phyloP scores from a whole-genome alignment of 2,888 invertebrate genomes.

The Brassicogethes aeneus region DNA sequence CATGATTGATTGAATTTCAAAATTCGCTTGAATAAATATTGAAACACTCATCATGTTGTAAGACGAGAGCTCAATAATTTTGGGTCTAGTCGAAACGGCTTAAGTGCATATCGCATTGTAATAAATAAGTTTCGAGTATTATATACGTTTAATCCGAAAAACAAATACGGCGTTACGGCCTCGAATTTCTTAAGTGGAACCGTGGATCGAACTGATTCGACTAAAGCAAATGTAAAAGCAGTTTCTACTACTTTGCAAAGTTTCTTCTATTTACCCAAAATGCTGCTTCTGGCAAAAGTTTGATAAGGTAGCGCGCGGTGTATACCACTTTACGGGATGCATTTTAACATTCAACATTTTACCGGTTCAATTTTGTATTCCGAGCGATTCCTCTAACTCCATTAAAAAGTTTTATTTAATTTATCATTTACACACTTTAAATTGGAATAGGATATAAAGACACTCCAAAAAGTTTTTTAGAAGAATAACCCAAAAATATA shows the following conservation, averaged over 20 bases:
- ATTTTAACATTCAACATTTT: not conserved
- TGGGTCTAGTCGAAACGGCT: too few relatives aligned
- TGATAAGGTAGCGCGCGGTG: not conserved
- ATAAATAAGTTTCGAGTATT: not conserved
- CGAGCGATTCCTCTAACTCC: not conserved
- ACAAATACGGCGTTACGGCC: not conserved
- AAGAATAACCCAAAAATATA: too few relatives aligned
- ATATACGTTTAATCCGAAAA: not conserved
- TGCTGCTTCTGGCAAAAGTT: not conserved
- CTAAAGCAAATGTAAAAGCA: not conserved
- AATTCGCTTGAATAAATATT: too few relatives aligned
- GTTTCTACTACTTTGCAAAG: not conserved
- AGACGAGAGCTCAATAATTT: too few relatives aligned
- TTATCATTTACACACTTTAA: too few relatives aligned
- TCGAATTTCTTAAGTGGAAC: not conserved
- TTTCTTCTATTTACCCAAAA: not conserved
- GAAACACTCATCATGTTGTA: too few relatives aligned
- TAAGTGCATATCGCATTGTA: not conserved
- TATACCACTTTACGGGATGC: not conserved
- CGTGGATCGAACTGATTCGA: not conserved
- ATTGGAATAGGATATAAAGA: too few relatives aligned
- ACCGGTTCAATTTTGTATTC: not conserved
- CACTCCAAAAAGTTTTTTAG: too few relatives aligned
- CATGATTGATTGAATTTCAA: too few relatives aligned
- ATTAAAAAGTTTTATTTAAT: not conserved